A percentile compares a stretch with the other conserved stretches of the same genome.
phyloP scores from a whole-genome alignment of 2,888 invertebrate species.

The Piscicola geometra region DNA sequence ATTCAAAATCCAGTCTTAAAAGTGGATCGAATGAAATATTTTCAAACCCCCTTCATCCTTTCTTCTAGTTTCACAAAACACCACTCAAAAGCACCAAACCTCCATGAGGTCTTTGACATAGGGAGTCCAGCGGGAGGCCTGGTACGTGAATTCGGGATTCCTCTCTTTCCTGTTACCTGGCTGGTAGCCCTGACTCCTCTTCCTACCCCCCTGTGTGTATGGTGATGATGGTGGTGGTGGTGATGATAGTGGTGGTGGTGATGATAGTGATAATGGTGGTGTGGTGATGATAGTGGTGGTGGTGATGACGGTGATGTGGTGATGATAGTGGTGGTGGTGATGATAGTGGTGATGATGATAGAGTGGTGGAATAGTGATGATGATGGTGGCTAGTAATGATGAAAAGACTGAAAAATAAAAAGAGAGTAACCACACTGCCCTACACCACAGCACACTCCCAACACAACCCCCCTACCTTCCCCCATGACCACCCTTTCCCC shows the following conservation, averaged over 20 bases:
- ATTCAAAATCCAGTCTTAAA: too few species aligned
- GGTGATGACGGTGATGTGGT: not conserved
- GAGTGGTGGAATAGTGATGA: too few species aligned
- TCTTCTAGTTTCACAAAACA: too few species aligned
- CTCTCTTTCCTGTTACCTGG: conserved; percentile 86
- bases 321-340: not conserved
- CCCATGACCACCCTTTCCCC: conserved; percentile 7
- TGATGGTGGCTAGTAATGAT: too few species aligned
- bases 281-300: not conserved
- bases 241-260: too few species aligned
- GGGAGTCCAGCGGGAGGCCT: conserved; percentile 99
- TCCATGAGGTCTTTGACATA: conserved; percentile 96
- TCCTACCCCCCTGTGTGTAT: conserved; percentile 28
- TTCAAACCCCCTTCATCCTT: too few species aligned
- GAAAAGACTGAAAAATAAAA: too few species aligned
- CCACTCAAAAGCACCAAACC: too few species aligned
- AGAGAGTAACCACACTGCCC: too few species aligned
- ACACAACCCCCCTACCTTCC: not conserved
- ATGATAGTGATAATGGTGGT: not conserved
- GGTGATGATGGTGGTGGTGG: not conserved
- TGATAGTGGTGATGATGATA: too few species aligned
- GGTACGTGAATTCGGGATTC: conserved; percentile 87
- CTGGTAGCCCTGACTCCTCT: conserved; percentile 51
- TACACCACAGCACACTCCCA: not conserved
- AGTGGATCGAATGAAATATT: too few species aligned